phyloP scores from a whole-genome alignment of 2,113 vertebrate species.

The Charadrius vociferus region DNA sequence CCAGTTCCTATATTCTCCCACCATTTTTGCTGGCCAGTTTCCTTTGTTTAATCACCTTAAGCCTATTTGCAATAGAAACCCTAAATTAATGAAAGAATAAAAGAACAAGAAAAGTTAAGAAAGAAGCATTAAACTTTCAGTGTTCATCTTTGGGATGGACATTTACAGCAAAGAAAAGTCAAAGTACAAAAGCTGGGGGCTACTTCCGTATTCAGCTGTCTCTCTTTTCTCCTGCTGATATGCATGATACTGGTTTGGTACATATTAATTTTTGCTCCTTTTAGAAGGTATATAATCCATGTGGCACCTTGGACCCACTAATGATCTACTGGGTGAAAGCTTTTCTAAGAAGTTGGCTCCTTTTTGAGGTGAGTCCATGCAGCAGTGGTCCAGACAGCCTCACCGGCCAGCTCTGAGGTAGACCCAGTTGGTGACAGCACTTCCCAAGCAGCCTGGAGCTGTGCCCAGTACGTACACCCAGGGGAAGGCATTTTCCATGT shows the following conservation, averaged over 20 bases:
- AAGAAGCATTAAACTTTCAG: not conserved
- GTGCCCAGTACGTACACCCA: not conserved
- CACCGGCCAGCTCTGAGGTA: rapidly evolving
- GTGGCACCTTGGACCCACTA: not conserved
- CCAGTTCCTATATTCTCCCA: not conserved
- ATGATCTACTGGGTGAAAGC: not conserved
- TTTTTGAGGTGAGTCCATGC: not conserved
- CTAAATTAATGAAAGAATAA: not conserved
- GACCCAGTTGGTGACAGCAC: not conserved
- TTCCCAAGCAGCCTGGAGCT: not conserved
- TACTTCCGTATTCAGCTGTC: not conserved
- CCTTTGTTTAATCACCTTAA: not conserved
- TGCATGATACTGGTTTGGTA: rapidly evolving
- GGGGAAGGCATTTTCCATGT: not conserved
- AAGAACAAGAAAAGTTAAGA: not conserved
- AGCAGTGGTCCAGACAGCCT: not conserved
- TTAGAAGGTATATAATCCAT: not conserved
- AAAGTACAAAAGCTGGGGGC: not conserved
- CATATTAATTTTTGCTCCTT: not conserved
- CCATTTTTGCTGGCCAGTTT: not conserved
- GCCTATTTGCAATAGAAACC: not conserved
- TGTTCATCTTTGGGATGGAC: not conserved
- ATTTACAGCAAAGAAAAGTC: not conserved
- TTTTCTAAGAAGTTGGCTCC: not conserved
- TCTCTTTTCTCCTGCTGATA: not conserved